Evolutionary conservation across 2,113 vertebrate species (phyloP), one percentile per base, ranked within the genome.

Genomic region (Hymenochirus boettgeri): DNA sequence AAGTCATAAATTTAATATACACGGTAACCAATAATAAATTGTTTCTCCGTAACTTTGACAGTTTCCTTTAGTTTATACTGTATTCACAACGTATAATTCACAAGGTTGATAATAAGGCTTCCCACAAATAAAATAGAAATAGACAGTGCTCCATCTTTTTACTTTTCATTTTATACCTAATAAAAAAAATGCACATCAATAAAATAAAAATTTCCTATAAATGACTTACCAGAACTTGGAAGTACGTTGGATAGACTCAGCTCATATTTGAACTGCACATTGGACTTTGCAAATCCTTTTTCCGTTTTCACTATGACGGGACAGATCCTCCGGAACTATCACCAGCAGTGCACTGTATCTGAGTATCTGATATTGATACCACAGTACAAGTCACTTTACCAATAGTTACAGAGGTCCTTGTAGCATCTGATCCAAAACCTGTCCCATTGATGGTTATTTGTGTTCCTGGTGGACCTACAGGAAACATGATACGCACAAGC

Each of bases 381-480:
- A 92, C 73, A 0, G 57, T 74, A 71, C 91, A 94, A 2, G 11
- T 52, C 18, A 69, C 42, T 1, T 58, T 13, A 46, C 73, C 80
- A 23, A 93, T 82, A 25, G 48, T 66, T 67, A 92, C 83, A 0
- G 69, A 71, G 69, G 90, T 7, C 1, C 71, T 72, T 23, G 74
- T 57, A 45, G 67, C 7, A 51, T 82, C 74, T 11, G 2, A 54
- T 59, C 86, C 88, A 47, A 93, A 91, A 3, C 86, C 82, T 35
- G 79, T 82, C 17, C 92, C 91, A 0, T 62, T 75, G 23, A 94
- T 76, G 1, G 83, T 82, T 80, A 93, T 26, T 59, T 63, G 29
- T 9, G 88, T 81, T 29, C 85, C 86, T 39, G 80, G 82, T 5
- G 77, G 71, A 55, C 91, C 92, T 94, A 58, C n/a, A n/a, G n/a